A percentile compares a stretch with the other conserved stretches of the same genome.
phyloP scores from a whole-genome alignment of 2,797 vertebrate genomes.

The Myripristis jacobus region DNA sequence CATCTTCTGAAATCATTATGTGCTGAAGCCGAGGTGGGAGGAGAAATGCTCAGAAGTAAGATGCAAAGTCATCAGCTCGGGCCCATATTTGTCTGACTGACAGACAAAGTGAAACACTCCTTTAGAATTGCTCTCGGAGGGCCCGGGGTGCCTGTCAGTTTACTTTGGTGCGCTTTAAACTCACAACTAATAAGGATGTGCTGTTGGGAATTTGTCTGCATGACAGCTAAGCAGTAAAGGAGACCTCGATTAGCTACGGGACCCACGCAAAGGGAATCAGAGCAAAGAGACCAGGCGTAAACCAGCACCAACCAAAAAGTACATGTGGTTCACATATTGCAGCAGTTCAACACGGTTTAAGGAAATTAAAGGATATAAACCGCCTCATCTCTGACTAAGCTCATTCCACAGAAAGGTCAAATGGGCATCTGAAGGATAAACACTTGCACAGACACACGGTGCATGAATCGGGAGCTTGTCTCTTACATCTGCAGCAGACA shows the following conservation, averaged over 20 bases:
- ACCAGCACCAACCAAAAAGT: constrained; percentile 31
- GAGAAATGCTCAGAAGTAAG: constrained; percentile 53
- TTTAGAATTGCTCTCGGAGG: constrained; percentile 55
- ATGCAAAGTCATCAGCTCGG: constrained; percentile 62
- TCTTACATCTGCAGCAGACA: not conserved
- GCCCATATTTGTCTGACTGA: constrained; percentile 58
- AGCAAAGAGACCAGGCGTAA: constrained; percentile 44
- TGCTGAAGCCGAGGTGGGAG: constrained; percentile 43
- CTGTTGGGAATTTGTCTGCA: constrained; percentile 74
- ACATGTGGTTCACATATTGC: constrained; percentile 32
- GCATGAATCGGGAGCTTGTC: not conserved
- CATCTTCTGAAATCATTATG: constrained; percentile 36
- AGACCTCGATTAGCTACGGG: constrained; percentile 70
- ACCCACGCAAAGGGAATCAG: constrained; percentile 55
- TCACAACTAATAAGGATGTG: constrained; percentile 79
- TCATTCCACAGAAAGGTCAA: constrained; percentile 28
- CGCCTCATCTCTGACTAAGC: constrained; percentile 15
- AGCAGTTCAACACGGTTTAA: constrained; percentile 31
- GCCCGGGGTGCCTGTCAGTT: constrained; percentile 65
- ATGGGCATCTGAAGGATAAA: constrained; percentile 15
- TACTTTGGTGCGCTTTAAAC: constrained; percentile 73
- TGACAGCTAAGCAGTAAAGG: constrained; percentile 71
- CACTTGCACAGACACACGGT: constrained; percentile 2
- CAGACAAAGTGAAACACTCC: constrained; percentile 62
- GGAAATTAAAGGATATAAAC: constrained; percentile 30